Percentiles rank a stretch among this genome's conserved stretches.
Evolutionary conservation across 2,113 vertebrate genomes (phyloP).

Genomic region (Athene noctua): DNA sequence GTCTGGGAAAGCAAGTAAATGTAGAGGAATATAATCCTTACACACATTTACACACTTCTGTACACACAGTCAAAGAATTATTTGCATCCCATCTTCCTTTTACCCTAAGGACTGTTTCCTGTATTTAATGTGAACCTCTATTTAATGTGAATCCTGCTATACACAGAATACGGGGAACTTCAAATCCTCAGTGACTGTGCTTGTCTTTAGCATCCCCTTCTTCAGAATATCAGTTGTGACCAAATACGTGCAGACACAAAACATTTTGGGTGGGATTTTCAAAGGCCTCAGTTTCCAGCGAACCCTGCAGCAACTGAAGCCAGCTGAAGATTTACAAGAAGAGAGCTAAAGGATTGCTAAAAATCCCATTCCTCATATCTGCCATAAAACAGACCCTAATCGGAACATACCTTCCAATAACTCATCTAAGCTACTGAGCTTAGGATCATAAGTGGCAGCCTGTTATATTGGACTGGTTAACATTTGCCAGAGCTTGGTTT

Average conservation of each 20-base stretch:
- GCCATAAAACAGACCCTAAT: neutral
- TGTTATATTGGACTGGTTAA: neutral
- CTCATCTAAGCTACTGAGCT: neutral
- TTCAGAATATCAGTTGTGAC: neutral
- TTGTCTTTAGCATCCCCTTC: neutral
- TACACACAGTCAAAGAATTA: neutral
- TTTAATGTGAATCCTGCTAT: neutral
- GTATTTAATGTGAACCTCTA: neutral
- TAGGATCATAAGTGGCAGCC: neutral
- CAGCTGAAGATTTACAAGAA: neutral
- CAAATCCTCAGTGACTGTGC: neutral
- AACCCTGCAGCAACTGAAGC: neutral
- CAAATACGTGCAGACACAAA: neutral
- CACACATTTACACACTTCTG: neutral
- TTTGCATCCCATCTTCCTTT: neutral
- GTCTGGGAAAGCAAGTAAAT: neutral
- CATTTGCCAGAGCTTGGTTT: neutral
- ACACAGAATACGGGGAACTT: fast-evolving
- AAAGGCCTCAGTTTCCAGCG: neutral
- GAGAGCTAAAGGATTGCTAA: neutral
- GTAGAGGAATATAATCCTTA: neutral
- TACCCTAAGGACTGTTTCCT: neutral
- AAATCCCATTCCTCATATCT: neutral
- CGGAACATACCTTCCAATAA: neutral
- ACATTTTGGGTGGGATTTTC: neutral